Conservation (phyloP, 2,113 vertebrate genomes). For the Otolemur garnettii region DNA sequence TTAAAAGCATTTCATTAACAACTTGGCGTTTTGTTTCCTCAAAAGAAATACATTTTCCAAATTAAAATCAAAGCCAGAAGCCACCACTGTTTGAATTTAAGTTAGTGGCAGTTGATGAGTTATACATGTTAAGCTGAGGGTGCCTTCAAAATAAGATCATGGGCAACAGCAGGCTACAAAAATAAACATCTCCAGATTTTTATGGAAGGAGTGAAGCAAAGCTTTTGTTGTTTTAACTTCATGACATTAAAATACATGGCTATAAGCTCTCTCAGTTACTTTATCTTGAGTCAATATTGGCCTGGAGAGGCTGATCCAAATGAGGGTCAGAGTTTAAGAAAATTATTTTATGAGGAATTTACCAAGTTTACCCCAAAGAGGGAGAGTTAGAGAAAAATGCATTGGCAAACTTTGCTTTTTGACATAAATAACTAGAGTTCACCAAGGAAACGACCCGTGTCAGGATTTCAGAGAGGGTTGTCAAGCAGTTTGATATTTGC, state of each 20-base stretch:
- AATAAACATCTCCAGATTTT: constrained; percentile 54
- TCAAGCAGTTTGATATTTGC: constrained; percentile 29
- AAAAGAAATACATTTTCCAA: constrained; percentile 86
- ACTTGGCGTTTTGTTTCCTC: constrained; percentile 86
- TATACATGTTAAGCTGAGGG: not conserved
- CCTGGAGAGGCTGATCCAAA: not conserved
- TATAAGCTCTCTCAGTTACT: constrained; percentile 44
- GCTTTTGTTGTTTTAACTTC: constrained; percentile 72
- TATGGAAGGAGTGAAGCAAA: constrained; percentile 29
- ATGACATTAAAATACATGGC: constrained; percentile 61
- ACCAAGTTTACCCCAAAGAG: constrained; percentile 65
- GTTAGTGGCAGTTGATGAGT: not conserved
- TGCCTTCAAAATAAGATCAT: constrained; percentile 70
- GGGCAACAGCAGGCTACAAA: constrained; percentile 28
- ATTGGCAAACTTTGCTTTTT: constrained; percentile 61
- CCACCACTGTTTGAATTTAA: constrained; percentile 49
- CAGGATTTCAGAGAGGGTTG: not conserved
- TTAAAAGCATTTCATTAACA: constrained; percentile 86
- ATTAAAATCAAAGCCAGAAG: constrained; percentile 80
- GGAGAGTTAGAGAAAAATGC: constrained; percentile 57
- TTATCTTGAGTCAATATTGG: constrained; percentile 42
- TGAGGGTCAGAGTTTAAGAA: constrained; percentile 66
- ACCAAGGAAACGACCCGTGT: not conserved
- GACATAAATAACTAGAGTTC: constrained; percentile 57
- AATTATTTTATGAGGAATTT: constrained; percentile 63